Percentiles rank a stretch among this genome's conserved stretches.
phyloP scores from a whole-genome alignment of 1,140 invertebrate genomes.

The Scaptomyza pallida region DNA sequence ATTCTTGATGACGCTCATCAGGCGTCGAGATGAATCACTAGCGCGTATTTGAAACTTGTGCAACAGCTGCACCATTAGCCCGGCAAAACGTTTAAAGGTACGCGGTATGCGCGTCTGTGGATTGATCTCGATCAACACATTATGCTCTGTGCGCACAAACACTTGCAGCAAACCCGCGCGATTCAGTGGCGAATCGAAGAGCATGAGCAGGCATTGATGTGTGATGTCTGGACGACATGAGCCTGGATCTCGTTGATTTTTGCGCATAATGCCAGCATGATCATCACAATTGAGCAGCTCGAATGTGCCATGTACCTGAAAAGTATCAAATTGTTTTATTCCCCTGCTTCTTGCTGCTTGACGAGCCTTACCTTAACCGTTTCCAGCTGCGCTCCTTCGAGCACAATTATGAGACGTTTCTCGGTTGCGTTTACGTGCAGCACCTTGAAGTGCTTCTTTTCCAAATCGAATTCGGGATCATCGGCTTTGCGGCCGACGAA shows the following conservation, averaged over 20 bases:
- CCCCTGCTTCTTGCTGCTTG: too few species aligned
- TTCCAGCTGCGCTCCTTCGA: constrained; percentile 97
- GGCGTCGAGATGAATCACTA: constrained; percentile 93
- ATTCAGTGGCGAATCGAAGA: constrained; percentile 98
- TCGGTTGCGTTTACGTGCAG: constrained; percentile 86
- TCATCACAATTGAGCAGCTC: constrained; percentile 98
- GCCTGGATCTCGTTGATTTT: constrained; percentile 92
- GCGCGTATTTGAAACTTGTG: constrained; percentile 97
- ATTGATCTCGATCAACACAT: constrained; percentile 99
- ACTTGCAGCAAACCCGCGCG: constrained; percentile 95
- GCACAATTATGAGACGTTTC: constrained; percentile 95
- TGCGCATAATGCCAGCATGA: constrained; percentile 92
- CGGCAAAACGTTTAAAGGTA: constrained; percentile 99
- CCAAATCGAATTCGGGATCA: constrained; percentile 79
- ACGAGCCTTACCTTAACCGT: constrained; percentile 92
- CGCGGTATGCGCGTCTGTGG: constrained; percentile 99
- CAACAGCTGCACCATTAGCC: constrained; percentile 98
- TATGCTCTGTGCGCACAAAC: constrained; percentile 97
- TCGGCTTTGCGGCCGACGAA: constrained; percentile 69
- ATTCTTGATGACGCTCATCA: constrained; percentile 99
- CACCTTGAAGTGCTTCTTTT: constrained; percentile 78
- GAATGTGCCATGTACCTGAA: constrained; percentile 92
- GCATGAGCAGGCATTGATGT: constrained; percentile 97
- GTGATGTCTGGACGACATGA: constrained; percentile 96
- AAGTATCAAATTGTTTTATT: constrained; percentile 19